phyloP scores from a whole-genome alignment of 2,797 vertebrate species.

The Rhinella marina region DNA sequence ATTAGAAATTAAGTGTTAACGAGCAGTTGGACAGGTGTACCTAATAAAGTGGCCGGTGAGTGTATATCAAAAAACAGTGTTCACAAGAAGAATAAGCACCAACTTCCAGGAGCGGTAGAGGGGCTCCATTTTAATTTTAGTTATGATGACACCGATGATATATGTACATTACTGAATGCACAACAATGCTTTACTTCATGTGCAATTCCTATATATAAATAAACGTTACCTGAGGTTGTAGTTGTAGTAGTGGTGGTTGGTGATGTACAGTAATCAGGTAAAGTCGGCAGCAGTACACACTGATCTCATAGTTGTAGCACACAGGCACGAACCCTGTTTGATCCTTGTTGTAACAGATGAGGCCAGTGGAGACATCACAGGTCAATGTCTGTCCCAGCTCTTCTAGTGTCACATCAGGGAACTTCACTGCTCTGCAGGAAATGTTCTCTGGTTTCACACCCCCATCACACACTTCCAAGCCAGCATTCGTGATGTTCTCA shows the following conservation, averaged over 20 bases:
- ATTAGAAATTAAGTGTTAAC: no score
- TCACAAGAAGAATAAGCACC: no score
- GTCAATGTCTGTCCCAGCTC: slow-evolving; percentile 64
- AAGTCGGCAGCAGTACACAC: slow-evolving; percentile 10
- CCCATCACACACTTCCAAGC: slow-evolving; percentile 57
- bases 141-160: no score
- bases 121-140: no score
- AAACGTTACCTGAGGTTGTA: not conserved
- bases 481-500: slow-evolving; percentile 66
- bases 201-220: no score
- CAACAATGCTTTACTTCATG: no score
- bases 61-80: no score
- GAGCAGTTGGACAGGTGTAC: no score
- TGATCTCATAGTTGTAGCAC: slow-evolving; percentile 69
- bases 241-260: not conserved
- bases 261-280: not conserved
- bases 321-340: not conserved
- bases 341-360: slow-evolving; percentile 67
- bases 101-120: no score
- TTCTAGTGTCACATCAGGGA: accelerated
- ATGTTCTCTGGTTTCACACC: slow-evolving; percentile 59
- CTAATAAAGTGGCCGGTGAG: no score
- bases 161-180: no score
- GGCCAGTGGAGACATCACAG: slow-evolving; percentile 62
- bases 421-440: slow-evolving; percentile 65